Base-by-base conservation (phyloP, 2,888 invertebrate species). In the Cephus spinipes region DNA sequence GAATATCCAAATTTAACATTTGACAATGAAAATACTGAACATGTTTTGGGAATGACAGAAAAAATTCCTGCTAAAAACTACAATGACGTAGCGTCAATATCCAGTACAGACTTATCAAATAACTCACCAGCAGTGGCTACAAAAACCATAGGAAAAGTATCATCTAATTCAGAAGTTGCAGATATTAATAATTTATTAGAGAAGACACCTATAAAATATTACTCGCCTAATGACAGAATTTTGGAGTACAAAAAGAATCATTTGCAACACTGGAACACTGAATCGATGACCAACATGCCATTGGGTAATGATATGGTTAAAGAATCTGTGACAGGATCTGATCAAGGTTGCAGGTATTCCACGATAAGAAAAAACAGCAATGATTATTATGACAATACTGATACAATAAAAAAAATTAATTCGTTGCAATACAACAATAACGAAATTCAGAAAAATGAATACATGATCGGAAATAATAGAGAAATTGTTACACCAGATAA, bases 171-270 rank as follows among this genome's bases (percentile, higher is more conserved):
- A 32, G 33, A 68, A 30, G 32, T 69, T 69, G 33, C 31, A 32
- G 12, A 31, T 71, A 11, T 6, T 32, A 11, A 71, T 71, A 31
- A 30, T 11, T 32, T 4, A 32, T 31, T 71, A 4, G 83, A 83
- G 11, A 80, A 80, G 35, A 35, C 73, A 23, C 85, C 88, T 3
- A 88, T 81, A 32, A 84, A 85, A 76, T 87, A 88, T 83, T 88
- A 86, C 74, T 86, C 87, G 0, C 86, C 85, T 1, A 77, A 80
- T 4, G 85, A 85, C 78, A 79, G 85, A 75, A 75, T 84, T 32
- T 33, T 86, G 11, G 80, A 86, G 6, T 87, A 88, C 68, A 80
- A 82, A 36, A 86, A 86, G 78, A 85, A 85, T 73, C 82, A 83
- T 79, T 32, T 71, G 55, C 55, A 23, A 55, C 0, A 55, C 55